phyloP scores from a whole-genome alignment of 2,113 vertebrate species.

The Rhagologus leucostigma region DNA sequence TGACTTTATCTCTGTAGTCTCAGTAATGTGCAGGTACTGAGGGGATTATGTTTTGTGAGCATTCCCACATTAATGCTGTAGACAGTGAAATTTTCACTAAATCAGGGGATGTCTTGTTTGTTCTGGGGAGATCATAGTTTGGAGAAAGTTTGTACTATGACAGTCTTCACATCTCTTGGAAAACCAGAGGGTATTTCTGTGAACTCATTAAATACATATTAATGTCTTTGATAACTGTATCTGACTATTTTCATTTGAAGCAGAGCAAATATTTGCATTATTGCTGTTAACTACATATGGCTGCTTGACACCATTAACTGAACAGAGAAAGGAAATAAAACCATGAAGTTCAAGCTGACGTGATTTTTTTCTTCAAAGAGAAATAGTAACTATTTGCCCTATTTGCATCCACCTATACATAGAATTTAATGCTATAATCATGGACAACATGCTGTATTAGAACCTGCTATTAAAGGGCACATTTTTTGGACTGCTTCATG shows the following conservation, averaged over 20 bases:
- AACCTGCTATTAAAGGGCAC: not conserved
- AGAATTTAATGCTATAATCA: not conserved
- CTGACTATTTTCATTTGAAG: conserved; percentile 3
- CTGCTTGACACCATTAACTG: not conserved
- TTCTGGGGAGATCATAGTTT: not conserved
- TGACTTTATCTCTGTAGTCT: not conserved
- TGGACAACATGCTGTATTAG: not conserved
- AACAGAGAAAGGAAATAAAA: not conserved
- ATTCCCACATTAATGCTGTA: not conserved
- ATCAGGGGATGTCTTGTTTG: not conserved
- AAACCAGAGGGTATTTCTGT: not conserved
- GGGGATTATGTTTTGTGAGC: not conserved
- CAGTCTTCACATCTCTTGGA: not conserved
- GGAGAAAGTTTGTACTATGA: not conserved
- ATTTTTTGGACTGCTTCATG: not conserved
- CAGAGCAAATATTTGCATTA: not conserved
- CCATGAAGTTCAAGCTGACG: not conserved
- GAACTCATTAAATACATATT: not conserved
- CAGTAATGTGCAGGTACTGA: not conserved
- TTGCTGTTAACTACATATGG: not conserved
- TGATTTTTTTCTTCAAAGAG: not conserved
- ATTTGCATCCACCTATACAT: not conserved
- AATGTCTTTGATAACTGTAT: not conserved
- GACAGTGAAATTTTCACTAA: not conserved
- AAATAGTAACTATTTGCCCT: not conserved